phyloP scores from a whole-genome alignment of 2,113 vertebrate genomes.

The Brienomyrus brachyistius region DNA sequence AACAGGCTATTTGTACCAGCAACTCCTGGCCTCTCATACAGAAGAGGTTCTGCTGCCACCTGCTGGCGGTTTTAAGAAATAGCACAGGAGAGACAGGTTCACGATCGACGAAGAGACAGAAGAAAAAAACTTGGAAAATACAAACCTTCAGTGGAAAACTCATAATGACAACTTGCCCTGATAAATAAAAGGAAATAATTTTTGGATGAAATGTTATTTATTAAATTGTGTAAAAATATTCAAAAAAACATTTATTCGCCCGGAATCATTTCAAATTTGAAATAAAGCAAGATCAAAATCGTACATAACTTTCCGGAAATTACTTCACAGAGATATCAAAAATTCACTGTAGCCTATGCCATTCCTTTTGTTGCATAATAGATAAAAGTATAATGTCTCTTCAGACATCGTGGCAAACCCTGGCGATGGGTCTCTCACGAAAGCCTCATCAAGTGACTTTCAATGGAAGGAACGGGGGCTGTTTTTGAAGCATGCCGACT shows the following conservation, averaged over 20 bases:
- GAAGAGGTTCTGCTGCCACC: constrained; percentile 46
- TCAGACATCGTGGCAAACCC: neutral
- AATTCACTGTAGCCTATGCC: neutral
- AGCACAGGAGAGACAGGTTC: neutral
- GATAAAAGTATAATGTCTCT: constrained; percentile 6
- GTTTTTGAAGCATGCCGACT: neutral
- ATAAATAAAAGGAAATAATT: neutral
- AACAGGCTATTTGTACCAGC: constrained; percentile 24
- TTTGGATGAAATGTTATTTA: neutral
- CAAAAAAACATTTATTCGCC: neutral
- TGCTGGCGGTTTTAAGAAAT: constrained; percentile 38
- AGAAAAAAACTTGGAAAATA: neutral
- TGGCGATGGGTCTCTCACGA: neutral
- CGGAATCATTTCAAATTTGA: neutral
- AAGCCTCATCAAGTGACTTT: neutral
- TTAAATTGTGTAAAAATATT: neutral
- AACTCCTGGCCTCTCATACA: constrained; percentile 35
- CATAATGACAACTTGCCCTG: neutral
- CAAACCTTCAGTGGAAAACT: neutral
- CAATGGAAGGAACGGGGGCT: neutral
- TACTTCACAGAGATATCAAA: neutral
- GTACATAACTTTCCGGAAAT: neutral
- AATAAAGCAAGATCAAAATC: neutral
- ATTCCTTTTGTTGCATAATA: constrained; percentile 8
- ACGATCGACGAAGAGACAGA: neutral